Base-by-base conservation (phyloP, 2,113 vertebrate species). In the pig (Sus scrofa) region DNA sequence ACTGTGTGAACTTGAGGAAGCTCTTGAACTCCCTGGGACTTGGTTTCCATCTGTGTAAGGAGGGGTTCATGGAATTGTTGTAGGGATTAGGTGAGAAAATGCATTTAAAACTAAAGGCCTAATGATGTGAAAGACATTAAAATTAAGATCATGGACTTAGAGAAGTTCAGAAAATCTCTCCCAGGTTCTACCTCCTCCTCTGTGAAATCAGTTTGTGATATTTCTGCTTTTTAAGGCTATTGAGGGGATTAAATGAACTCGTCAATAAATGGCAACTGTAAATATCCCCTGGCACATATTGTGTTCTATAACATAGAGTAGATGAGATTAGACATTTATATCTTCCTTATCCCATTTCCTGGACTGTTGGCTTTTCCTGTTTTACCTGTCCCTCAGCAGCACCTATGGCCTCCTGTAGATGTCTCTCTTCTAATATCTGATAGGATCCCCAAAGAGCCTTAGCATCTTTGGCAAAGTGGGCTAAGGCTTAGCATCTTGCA, bases 71-170 rank as follows among this genome's bases (percentile, higher is more conserved):
- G 86, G 78, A 44, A 77, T 89, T 79, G 30, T 79, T 67, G 32
- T 54, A 30, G 39, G n/a, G 18, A 32, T 52, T 82, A 63, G 32
- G 20, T 71, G 39, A 95, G 60, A 74, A 65, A 91, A 73, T 32
- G 1, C 15, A 65, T 71, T 85, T 83, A 81, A 93, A 91, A 88
- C 2, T 52, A 94, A 96, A 26, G 2, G 6, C 24, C n/a, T 94
- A 54, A 44, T 70, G 67, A 70, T 79, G 27, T 62, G 52, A 75
- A 75, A 89, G 65, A 27, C n/a, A 50, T 86, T 94, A 73, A 75
- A 82, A 88, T 93, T 96, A 96, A 90, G 63, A 68, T 54, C 39
- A 52, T 62, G 6, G 13, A 18, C 82, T 95, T 96, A 95, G 30
- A 85, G 65, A 84, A 34, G 22, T 78, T 87, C 54, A 94, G 32